Conservation (phyloP, 1,140 invertebrate genomes). For the Elysia chlorotica region DNA sequence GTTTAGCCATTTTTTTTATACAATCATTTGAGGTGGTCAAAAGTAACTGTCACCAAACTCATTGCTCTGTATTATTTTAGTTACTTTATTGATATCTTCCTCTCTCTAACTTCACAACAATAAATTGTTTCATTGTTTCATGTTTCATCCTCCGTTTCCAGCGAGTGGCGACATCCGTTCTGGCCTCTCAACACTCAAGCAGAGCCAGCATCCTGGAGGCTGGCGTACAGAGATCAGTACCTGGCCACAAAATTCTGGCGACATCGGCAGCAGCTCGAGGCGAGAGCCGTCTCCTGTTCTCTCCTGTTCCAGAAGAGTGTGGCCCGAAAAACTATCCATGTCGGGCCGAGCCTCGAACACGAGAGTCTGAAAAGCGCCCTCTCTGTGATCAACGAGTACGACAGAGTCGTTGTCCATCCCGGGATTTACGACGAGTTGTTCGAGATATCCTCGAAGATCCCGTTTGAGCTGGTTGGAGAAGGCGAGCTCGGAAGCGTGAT, state of each 20-base stretch:
- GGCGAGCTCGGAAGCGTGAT: slow-evolving; percentile 54
- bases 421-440: slow-evolving; percentile 58
- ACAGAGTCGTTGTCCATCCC: slow-evolving; percentile 49
- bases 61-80: too few relatives aligned
- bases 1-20: too few relatives aligned
- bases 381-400: slow-evolving; percentile 46
- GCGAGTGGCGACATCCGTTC: slow-evolving; percentile 49
- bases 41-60: too few relatives aligned
- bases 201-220: slow-evolving; percentile 49
- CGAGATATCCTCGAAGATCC: slow-evolving; percentile 54
- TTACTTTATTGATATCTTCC: too few relatives aligned
- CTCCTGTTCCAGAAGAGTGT: slow-evolving; percentile 11
- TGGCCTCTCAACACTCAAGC: slow-evolving; percentile 47
- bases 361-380: slow-evolving; percentile 48
- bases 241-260: slow-evolving; percentile 42
- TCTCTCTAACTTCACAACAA: too few relatives aligned
- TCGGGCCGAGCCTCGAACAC: slow-evolving; percentile 44
- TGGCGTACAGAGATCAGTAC: slow-evolving; percentile 44
- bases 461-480: slow-evolving; percentile 50
- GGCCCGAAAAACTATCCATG: slow-evolving; percentile 36
- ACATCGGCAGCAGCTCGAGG: slow-evolving; percentile 26
- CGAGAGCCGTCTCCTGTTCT: slow-evolving; percentile 33
- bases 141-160: slow-evolving; percentile 1
- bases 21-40: too few relatives aligned
- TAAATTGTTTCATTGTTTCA: too few relatives aligned